phyloP scores from a whole-genome alignment of 2,797 vertebrate species.

The Centroberyx gerrardi region DNA sequence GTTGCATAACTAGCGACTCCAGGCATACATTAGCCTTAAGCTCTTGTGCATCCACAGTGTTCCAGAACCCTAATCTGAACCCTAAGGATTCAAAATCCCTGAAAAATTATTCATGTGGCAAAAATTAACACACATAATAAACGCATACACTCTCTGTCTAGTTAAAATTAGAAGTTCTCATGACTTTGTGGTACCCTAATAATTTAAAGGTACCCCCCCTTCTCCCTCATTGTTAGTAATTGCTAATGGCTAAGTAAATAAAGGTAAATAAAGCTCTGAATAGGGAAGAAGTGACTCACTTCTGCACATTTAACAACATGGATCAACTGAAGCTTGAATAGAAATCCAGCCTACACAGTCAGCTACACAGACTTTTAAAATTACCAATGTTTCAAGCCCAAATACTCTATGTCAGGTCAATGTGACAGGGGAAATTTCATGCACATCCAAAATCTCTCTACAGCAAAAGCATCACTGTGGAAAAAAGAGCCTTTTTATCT shows the following conservation, averaged over 20 bases:
- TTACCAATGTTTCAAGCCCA: conserved; percentile 23
- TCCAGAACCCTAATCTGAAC: conserved; percentile 47
- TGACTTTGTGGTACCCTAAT: neutral
- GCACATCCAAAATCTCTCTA: conserved; percentile 21
- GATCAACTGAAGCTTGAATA: conserved; percentile 54
- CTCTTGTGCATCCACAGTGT: conserved; percentile 43
- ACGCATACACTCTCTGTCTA: conserved; percentile 10
- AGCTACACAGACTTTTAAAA: conserved; percentile 31
- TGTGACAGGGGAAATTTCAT: conserved; percentile 26
- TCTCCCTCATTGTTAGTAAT: conserved; percentile 18
- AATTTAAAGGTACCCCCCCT: conserved; percentile 29
- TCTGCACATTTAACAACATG: conserved; percentile 54
- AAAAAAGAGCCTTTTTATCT: conserved; percentile 17
- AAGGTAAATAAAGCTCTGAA: conserved; percentile 32
- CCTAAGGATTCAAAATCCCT: conserved; percentile 35
- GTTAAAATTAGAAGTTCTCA: conserved; percentile 2
- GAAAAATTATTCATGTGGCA: conserved; percentile 28
- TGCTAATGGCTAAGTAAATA: conserved; percentile 40
- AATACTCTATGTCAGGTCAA: conserved; percentile 35
- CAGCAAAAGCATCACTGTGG: conserved; percentile 8
- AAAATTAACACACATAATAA: conserved; percentile 13
- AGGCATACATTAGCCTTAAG: conserved; percentile 64
- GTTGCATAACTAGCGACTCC: conserved; percentile 67
- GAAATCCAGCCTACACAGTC: conserved; percentile 37
- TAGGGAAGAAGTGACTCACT: conserved; percentile 54